These are phyloP conservation scores for Choreutis nemorana DNA, from an alignment of 2,888 invertebrate genomes.

Conservation along the genomic window DNA sequence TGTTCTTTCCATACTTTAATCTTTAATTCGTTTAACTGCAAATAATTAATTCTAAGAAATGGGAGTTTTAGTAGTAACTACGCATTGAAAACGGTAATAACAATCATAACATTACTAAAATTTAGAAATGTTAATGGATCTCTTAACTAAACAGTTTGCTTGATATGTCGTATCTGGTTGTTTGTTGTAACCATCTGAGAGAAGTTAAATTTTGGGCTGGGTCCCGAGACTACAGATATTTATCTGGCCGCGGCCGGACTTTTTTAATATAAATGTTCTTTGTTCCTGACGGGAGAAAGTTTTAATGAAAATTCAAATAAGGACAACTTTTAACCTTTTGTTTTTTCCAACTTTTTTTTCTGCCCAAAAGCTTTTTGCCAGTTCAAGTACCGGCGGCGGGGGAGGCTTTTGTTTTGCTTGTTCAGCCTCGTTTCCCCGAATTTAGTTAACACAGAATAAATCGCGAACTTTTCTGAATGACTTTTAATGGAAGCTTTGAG, in stretches of 20 bases:
- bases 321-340: constrained; percentile 58
- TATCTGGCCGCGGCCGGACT: constrained; percentile 61
- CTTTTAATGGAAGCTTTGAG: too few species aligned
- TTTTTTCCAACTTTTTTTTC: constrained; percentile 35
- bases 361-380: constrained; percentile 38
- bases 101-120: too few species aligned
- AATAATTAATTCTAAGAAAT: too few species aligned
- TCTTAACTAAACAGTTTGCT: too few species aligned
- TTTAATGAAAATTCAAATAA: constrained; percentile 63
- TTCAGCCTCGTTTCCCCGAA: constrained; percentile 1
- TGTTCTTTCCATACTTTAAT: too few species aligned
- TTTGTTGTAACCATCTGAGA: too few species aligned
- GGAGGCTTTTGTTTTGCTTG: constrained; percentile 17
- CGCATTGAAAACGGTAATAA: too few species aligned
- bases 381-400: constrained; percentile 33
- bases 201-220: constrained; percentile 56
- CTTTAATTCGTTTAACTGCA: too few species aligned
- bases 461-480: constrained; percentile 3
- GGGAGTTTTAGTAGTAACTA: too few species aligned
- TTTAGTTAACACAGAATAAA: constrained; percentile 1
- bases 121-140: too few species aligned
- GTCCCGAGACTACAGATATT: constrained; percentile 65
- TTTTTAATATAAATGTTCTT: constrained; percentile 68
- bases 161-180: too few species aligned
- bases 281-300: constrained; percentile 62